These are phyloP conservation scores for Helicoverpa zea DNA, from an alignment of 1,140 invertebrate species.

Conservation along the genomic window DNA sequence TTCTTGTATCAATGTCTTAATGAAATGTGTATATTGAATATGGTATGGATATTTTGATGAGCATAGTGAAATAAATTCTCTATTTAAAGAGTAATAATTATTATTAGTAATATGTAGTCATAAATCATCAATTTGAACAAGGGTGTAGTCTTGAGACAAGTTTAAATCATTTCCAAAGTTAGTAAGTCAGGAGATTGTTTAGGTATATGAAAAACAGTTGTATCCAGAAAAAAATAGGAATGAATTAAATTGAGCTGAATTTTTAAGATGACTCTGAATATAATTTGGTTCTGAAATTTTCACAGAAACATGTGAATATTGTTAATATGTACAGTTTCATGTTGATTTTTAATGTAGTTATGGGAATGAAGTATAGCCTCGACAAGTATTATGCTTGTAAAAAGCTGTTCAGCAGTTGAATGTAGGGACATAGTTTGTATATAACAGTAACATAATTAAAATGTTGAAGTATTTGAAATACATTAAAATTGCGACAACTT, in stretches of 20 bases:
- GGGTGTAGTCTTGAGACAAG: conserved; percentile 8
- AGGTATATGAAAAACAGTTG: conserved; percentile 5
- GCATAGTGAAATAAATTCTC: conserved; percentile 49
- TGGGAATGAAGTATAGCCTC: conserved; percentile 32
- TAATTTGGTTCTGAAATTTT: conserved; percentile 27
- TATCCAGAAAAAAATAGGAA: neutral
- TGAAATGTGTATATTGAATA: conserved; percentile 50
- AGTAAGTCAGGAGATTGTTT: conserved; percentile 10
- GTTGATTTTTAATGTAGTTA: conserved; percentile 44
- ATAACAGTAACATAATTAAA: conserved; percentile 46
- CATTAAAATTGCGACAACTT: conserved; percentile 35
- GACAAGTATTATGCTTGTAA: conserved; percentile 29
- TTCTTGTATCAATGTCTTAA: conserved; percentile 45
- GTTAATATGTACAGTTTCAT: conserved; percentile 48
- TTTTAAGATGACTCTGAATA: neutral
- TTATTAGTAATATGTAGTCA: conserved; percentile 48
- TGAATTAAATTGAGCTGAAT: conserved; percentile 21
- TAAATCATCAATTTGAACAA: conserved; percentile 42
- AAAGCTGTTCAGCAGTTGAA: conserved; percentile 38
- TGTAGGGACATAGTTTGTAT: conserved; percentile 47
- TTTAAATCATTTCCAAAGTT: conserved; percentile 23
- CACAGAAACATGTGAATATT: conserved; percentile 32
- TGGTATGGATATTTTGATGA: conserved; percentile 48
- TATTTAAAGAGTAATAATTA: conserved; percentile 47
- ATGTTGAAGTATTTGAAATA: conserved; percentile 47